phyloP scores from a whole-genome alignment of 1,140 invertebrate species.

The Drosophila mayri region DNA sequence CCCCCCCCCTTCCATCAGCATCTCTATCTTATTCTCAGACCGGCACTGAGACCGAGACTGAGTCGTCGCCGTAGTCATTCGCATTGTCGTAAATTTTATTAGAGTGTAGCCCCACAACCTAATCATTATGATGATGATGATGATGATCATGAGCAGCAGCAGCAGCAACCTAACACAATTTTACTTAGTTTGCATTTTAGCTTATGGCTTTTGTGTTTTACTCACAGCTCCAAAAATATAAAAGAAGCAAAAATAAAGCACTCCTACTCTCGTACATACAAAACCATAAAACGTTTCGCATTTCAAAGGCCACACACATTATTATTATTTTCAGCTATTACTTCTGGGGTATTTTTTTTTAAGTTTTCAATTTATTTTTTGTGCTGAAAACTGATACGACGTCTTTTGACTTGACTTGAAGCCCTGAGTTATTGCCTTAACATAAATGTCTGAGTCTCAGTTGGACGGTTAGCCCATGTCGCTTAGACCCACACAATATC shows the following conservation, averaged over 20 bases:
- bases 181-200: slow-evolving; percentile 72
- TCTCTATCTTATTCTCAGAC: slow-evolving; percentile 18
- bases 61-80: slow-evolving; percentile 67
- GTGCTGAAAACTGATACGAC: slow-evolving; percentile 54
- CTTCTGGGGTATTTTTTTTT: slow-evolving; percentile 30
- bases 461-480: not conserved
- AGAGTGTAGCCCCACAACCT: slow-evolving; percentile 65
- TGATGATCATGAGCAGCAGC: slow-evolving; percentile 11
- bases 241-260: slow-evolving; percentile 21
- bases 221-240: slow-evolving; percentile 26
- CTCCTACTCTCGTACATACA: slow-evolving; percentile 2
- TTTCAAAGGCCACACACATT: slow-evolving; percentile 66
- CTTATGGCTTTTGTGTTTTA: slow-evolving; percentile 60
- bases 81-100: slow-evolving; percentile 81
- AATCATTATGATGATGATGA: slow-evolving; percentile 29
- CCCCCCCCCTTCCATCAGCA: not conserved
- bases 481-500: not conserved
- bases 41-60: slow-evolving; percentile 38
- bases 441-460: slow-evolving; percentile 21
- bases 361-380: slow-evolving; percentile 61
- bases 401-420: slow-evolving; percentile 25
- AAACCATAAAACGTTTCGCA: slow-evolving; percentile 59
- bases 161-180: slow-evolving; percentile 61
- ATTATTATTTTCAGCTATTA: slow-evolving; percentile 54
- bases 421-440: slow-evolving; percentile 45